Base-by-base conservation (phyloP, 1,140 invertebrate species). In the Potamilus streckersoni region DNA sequence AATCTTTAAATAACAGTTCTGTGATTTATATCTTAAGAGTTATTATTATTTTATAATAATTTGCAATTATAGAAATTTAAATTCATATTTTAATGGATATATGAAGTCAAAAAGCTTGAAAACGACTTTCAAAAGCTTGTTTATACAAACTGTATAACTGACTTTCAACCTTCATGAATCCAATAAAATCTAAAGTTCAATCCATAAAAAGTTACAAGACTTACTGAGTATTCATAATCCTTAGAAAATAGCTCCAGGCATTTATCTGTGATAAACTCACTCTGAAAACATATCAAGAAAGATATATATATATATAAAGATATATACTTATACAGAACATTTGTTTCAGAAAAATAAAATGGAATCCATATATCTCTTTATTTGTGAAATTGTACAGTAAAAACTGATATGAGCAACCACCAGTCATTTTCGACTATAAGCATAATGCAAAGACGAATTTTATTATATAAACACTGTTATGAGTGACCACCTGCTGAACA, bases 211-310 rank as follows among this genome's bases (percentile, higher is more conserved):
- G 1, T 19, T n/a, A 27, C 62, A 15, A 61, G 11, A 83, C 84
- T 82, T 82, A 86, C 85, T 19, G 84, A 80, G 71, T 82, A 84
- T 66, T 76, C 78, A 71, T 86, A 86, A 71, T 86, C 85, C 72
- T 82, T 84, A 31, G 76, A 76, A 78, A 85, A 82, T 49, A 86
- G 67, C 57, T 80, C 66, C 63, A 83, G 67, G 77, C 85, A 86
- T 65, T 79, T 84, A 61, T 83, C 83, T 60, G 77, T 79, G 17
- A 82, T 76, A 73, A 79, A 80, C 71, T 85, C 80, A 68, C 75
- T 79, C 85, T 86, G 77, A 31, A 85, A 82, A 73, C 62, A 15
- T 57, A 75, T 62, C 57, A 58, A 19, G 60, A 55, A 67, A 67
- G 2, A 57, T 67, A 57, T 58, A 17, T 56, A 57, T 58, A 73